phyloP scores from a whole-genome alignment of 2,888 invertebrate species.

The Cordilura impudica region DNA sequence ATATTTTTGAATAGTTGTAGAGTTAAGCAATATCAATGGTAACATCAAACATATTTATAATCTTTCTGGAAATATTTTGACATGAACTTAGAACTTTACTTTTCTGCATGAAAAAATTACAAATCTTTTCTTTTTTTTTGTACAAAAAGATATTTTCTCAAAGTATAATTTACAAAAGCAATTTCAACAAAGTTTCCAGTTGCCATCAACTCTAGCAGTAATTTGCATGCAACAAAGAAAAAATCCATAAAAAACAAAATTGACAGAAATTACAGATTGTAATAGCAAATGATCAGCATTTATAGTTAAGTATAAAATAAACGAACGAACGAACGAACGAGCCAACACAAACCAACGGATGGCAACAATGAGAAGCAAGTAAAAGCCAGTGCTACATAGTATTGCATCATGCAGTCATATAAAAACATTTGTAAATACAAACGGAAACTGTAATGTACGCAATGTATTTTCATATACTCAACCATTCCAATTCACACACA shows the following conservation, averaged over 20 bases:
- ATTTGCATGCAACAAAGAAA: neutral
- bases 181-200: conserved; percentile 14
- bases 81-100: too few species aligned
- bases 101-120: neutral
- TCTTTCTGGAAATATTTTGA: too few species aligned
- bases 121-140: neutral
- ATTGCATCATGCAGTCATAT: neutral
- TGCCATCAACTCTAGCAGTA: neutral
- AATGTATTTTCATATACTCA: conserved; percentile 39
- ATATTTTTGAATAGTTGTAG: too few species aligned
- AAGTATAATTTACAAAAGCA: conserved; percentile 10
- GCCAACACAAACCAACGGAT: neutral
- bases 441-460: conserved; percentile 42
- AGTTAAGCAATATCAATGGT: too few species aligned
- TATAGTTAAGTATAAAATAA: conserved; percentile 33
- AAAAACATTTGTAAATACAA: conserved; percentile 26
- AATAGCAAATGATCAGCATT: conserved; percentile 26
- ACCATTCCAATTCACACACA: neutral
- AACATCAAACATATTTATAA: too few species aligned
- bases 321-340: conserved; percentile 6
- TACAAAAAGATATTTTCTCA: neutral
- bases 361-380: too few species aligned
- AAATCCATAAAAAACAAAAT: neutral
- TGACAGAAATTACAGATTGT: conserved; percentile 11
- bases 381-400: neutral